A percentile compares a stretch with the other conserved stretches of the same genome.
phyloP scores from a whole-genome alignment of 2,113 vertebrate species.

The Oreochromis spilurus region DNA sequence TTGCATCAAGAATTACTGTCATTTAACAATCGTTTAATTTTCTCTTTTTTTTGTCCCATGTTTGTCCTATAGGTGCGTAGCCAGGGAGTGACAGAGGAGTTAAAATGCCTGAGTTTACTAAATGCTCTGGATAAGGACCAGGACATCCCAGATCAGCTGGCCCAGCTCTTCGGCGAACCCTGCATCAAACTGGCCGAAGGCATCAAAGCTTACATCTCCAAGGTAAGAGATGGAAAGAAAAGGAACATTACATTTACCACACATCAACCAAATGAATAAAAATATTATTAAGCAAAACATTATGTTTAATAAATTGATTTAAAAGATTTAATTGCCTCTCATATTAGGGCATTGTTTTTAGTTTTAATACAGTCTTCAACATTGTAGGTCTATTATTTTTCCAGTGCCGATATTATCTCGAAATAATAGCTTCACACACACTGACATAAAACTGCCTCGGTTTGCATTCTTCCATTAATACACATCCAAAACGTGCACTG shows the following conservation, averaged over 20 bases:
- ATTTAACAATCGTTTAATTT: neutral
- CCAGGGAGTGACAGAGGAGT: constrained; percentile 77
- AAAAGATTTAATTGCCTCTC: neutral
- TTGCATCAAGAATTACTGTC: neutral
- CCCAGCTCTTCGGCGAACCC: constrained; percentile 76
- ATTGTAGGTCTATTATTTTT: neutral
- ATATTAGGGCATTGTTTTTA: neutral
- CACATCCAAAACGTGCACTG: neutral
- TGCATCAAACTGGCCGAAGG: constrained; percentile 82
- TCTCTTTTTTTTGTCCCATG: neutral
- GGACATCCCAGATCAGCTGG: constrained; percentile 76
- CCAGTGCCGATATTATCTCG: neutral
- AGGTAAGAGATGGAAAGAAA: constrained; percentile 60
- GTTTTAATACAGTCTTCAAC: neutral
- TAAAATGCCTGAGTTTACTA: constrained; percentile 79
- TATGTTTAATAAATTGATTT: neutral
- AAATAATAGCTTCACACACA: neutral
- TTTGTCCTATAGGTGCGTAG: constrained; percentile 67
- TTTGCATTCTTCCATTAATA: neutral
- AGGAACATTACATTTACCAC: neutral
- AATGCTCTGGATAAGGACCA: constrained; percentile 74
- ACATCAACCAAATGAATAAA: neutral
- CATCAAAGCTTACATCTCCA: constrained; percentile 82
- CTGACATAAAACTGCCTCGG: neutral
- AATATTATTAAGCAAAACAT: neutral